Evolutionary conservation across 1,140 invertebrate species (phyloP).

Genomic region (Ceratina calcarata): DNA sequence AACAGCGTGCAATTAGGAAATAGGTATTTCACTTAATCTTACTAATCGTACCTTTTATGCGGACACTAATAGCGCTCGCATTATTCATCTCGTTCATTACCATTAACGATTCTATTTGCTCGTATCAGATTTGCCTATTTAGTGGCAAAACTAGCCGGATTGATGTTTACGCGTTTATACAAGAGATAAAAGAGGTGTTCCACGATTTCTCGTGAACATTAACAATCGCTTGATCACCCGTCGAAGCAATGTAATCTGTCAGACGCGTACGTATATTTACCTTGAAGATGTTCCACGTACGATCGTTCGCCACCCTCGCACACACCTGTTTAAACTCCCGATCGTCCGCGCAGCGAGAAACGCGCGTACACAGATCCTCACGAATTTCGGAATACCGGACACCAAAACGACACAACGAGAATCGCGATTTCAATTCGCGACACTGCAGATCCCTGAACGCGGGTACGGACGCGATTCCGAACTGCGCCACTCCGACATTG

Average conservation of each 20-base stretch:
- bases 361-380: conserved; percentile 37
- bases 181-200: too few relatives aligned
- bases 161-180: too few relatives aligned
- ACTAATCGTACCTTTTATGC: neutral
- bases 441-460: conserved; percentile 32
- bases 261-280: conserved; percentile 13
- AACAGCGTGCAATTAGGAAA: neutral
- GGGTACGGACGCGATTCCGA: conserved; percentile 42
- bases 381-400: conserved; percentile 23
- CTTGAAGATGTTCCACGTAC: conserved; percentile 7
- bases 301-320: neutral
- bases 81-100: conserved; percentile 2
- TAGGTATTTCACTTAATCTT: conserved; percentile 4
- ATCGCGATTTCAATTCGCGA: conserved; percentile 17
- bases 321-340: conserved; percentile 54
- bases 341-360: conserved; percentile 23
- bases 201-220: too few relatives aligned
- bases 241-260: neutral
- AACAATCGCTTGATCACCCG: neutral
- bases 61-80: neutral
- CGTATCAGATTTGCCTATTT: neutral
- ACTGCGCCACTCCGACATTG: conserved; percentile 42
- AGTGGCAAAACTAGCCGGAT: neutral
- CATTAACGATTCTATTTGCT: neutral
- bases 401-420: conserved; percentile 19